Conservation (phyloP, 2,113 vertebrate species). For the Canis aureus region DNA sequence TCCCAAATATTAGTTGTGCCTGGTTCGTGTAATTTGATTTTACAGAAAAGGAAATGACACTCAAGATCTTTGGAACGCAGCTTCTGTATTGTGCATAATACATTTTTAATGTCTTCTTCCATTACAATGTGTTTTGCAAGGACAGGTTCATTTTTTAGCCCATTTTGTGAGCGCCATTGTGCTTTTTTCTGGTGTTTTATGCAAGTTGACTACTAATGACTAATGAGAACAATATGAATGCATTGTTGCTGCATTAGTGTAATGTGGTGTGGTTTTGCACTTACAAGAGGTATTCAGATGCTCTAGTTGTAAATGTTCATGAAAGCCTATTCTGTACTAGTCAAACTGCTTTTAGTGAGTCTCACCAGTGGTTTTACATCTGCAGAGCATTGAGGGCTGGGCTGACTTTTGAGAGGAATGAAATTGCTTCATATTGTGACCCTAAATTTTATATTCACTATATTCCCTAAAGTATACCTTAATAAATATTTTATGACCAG, state of each 20-base stretch:
- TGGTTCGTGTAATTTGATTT: constrained; percentile 89
- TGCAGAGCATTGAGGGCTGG: constrained; percentile 89
- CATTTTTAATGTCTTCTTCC: constrained; percentile 88
- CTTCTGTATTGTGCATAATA: constrained; percentile 92
- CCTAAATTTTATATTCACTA: constrained; percentile 99
- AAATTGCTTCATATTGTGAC: constrained; percentile 98
- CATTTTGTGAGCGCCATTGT: constrained; percentile 93
- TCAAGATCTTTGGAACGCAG: constrained; percentile 86
- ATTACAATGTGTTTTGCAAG: constrained; percentile 89
- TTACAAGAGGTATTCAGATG: constrained; percentile 89
- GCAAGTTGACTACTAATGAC: constrained; percentile 95
- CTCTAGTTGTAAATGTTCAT: constrained; percentile 91
- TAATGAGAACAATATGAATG: constrained; percentile 96
- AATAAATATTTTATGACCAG: constrained; percentile 99
- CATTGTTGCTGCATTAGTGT: constrained; percentile 95
- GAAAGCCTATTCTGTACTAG: constrained; percentile 91
- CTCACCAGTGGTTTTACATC: constrained; percentile 92
- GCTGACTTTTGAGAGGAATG: constrained; percentile 92
- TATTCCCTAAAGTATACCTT: constrained; percentile 96
- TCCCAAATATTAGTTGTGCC: constrained; percentile 89
- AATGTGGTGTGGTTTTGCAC: constrained; percentile 96
- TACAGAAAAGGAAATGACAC: constrained; percentile 84
- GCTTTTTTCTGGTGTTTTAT: constrained; percentile 91
- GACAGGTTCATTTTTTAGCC: constrained; percentile 90
- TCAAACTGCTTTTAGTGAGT: constrained; percentile 94